A percentile compares a stretch with the other conserved stretches of the same genome.
These are phyloP conservation scores for Tarsius wallacei DNA, from an alignment of 2,797 vertebrate genomes.

Conservation along the genomic window DNA sequence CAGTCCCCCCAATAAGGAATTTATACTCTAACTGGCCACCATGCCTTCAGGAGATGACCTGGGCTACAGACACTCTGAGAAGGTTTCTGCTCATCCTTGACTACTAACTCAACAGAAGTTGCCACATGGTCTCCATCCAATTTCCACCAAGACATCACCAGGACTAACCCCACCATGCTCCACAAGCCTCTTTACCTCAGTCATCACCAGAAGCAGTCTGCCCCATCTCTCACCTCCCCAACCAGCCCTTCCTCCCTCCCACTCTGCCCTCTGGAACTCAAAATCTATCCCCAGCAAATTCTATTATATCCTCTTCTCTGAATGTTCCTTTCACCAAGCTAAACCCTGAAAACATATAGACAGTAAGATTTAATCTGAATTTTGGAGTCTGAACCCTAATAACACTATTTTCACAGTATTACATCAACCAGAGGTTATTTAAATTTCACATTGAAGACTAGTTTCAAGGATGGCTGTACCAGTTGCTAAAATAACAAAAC, in stretches of 20 bases:
- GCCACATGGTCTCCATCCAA: neutral
- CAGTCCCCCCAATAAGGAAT: neutral
- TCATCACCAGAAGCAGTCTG: neutral
- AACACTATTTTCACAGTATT: neutral
- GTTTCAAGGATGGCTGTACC: neutral
- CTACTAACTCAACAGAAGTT: neutral
- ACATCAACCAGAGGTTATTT: neutral
- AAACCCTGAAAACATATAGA: slow-evolving; percentile 19
- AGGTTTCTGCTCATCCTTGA: neutral
- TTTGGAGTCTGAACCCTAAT: neutral
- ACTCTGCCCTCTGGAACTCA: neutral
- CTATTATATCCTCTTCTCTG: neutral
- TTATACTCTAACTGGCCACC: neutral
- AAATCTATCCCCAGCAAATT: neutral
- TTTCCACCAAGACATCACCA: neutral
- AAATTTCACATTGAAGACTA: slow-evolving; percentile 16
- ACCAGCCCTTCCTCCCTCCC: too few species aligned
- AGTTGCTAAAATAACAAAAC: slow-evolving; percentile 19
- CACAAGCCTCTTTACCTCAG: neutral
- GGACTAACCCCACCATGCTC: neutral
- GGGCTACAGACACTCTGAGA: neutral
- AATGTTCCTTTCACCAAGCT: neutral
- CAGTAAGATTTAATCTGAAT: slow-evolving; percentile 39
- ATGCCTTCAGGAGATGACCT: neutral
- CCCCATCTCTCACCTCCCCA: neutral